phyloP scores from a whole-genome alignment of 2,888 invertebrate genomes.

The Monochamus alternatus region DNA sequence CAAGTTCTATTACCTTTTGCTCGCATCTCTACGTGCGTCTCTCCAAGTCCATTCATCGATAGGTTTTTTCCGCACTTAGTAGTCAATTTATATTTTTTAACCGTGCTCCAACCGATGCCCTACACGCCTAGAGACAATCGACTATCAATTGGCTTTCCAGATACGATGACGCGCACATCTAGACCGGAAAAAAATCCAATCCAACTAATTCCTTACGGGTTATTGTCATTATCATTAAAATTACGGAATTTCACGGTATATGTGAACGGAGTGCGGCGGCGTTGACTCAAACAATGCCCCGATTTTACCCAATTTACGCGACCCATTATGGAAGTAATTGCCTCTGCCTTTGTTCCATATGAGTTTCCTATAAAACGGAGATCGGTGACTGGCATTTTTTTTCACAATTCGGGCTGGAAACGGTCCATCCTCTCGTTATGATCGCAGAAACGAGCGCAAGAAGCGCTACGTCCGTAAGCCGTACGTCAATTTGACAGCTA shows the following conservation, averaged over 20 bases:
- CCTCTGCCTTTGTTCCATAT: constrained; percentile 51
- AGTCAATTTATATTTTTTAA: neutral
- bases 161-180: constrained; percentile 11
- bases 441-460: neutral
- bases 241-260: constrained; percentile 55
- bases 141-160: constrained; percentile 21
- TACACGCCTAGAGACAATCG: constrained; percentile 15
- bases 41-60: neutral
- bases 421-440: neutral
- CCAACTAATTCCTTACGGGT: constrained; percentile 38
- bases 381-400: constrained; percentile 17
- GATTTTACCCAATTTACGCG: constrained; percentile 55
- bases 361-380: constrained; percentile 49
- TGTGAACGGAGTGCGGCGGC: constrained; percentile 48
- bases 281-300: constrained; percentile 53
- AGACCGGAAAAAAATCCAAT: constrained; percentile 29
- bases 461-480: too few species aligned
- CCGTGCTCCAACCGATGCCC: too few species aligned
- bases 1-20: too few species aligned
- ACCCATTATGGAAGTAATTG: constrained; percentile 53
- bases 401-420: neutral
- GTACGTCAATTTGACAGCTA: too few species aligned
- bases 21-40: too few species aligned
- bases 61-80: neutral
- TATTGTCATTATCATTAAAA: constrained; percentile 53